phyloP scores from a whole-genome alignment of 2,113 vertebrate species.

The Leucoraja erinaceus region DNA sequence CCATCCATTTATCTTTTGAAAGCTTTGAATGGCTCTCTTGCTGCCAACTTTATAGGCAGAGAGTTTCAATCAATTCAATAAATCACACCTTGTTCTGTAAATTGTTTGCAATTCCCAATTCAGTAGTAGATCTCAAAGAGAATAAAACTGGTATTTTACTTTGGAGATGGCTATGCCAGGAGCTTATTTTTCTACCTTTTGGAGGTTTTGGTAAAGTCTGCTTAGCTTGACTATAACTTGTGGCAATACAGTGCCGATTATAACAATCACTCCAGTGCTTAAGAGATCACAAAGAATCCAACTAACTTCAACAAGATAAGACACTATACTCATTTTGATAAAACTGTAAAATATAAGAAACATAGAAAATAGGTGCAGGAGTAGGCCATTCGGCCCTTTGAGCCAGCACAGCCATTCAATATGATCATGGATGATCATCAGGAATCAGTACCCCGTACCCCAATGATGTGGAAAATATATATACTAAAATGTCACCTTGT shows the following conservation, averaged over 20 bases:
- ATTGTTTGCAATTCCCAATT: neutral
- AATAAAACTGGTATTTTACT: neutral
- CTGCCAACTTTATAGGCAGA: no score
- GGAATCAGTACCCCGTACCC: no score
- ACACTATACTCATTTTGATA: neutral
- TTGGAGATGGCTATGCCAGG: neutral
- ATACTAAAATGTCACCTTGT: neutral
- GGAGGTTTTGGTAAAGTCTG: neutral
- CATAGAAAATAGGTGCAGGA: no score
- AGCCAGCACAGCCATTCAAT: no score
- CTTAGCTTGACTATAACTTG: neutral
- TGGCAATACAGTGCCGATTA: neutral
- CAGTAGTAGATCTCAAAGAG: neutral
- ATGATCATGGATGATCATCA: no score
- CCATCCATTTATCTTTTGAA: no score
- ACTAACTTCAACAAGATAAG: neutral
- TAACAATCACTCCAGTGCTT: neutral
- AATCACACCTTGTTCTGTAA: no score
- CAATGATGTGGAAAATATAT: neutral
- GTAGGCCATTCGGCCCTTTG: no score
- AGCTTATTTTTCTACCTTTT: neutral
- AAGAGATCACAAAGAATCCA: neutral
- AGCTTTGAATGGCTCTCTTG: no score
- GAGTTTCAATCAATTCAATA: no score
- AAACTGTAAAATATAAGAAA: conserved; percentile 2